A percentile compares a stretch with the other conserved stretches of the same genome.
Evolutionary conservation across 1,140 invertebrate species (phyloP).

Genomic region (Hyles euphorbiae): DNA sequence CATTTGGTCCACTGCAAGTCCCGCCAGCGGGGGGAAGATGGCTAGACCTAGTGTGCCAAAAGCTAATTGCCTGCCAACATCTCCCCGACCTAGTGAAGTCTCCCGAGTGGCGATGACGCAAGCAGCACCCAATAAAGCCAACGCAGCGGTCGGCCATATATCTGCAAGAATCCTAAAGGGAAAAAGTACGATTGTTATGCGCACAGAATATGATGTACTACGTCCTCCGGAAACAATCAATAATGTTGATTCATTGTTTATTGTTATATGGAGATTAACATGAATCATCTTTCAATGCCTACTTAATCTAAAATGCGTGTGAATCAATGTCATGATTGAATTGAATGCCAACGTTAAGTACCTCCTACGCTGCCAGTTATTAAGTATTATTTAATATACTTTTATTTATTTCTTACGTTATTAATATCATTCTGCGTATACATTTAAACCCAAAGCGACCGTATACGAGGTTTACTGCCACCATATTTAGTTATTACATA

Average conservation of each 20-base stretch:
- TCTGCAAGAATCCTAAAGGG: constrained; percentile 80
- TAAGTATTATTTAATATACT: too few relatives aligned
- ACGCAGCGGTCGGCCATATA: constrained; percentile 83
- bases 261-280: constrained; percentile 3
- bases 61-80: constrained; percentile 87
- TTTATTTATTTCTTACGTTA: too few relatives aligned
- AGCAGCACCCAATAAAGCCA: constrained; percentile 84
- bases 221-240: constrained; percentile 1
- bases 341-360: too few relatives aligned
- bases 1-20: constrained; percentile 67
- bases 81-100: constrained; percentile 85
- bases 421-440: too few relatives aligned
- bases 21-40: constrained; percentile 81
- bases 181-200: constrained; percentile 7
- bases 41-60: constrained; percentile 85
- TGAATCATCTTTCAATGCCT: not conserved
- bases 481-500: too few relatives aligned
- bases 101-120: constrained; percentile 88
- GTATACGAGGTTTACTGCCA: too few relatives aligned
- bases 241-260: constrained; percentile 8
- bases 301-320: too few relatives aligned
- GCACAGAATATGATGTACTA: not conserved
- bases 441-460: too few relatives aligned
- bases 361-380: too few relatives aligned
- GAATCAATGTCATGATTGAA: too few relatives aligned